Evolutionary conservation across 2,888 invertebrate genomes (phyloP).

Genomic region (Xanthorhoe designata): DNA sequence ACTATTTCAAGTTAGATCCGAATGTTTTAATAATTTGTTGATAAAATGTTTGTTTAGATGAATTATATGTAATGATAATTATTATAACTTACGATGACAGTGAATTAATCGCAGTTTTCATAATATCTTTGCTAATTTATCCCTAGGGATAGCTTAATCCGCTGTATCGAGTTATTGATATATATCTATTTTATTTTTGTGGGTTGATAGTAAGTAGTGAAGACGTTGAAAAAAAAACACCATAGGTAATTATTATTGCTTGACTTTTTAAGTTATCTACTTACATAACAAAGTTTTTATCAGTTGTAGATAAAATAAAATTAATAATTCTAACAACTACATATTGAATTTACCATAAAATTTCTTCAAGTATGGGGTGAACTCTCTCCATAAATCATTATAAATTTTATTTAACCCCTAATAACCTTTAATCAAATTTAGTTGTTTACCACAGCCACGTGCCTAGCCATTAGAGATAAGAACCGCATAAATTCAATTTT

Average conservation of each 20-base stretch:
- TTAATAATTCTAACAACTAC: background rate
- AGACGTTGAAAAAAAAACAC: no score
- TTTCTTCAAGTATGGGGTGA: slow-evolving; percentile 19
- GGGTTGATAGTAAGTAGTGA: no score
- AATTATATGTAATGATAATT: no score
- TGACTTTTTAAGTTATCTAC: background rate
- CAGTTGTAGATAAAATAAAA: background rate
- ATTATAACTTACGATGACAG: no score
- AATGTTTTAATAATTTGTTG: no score
- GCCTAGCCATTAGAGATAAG: slow-evolving; percentile 71
- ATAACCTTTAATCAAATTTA: slow-evolving; percentile 65
- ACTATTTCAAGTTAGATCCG: background rate
- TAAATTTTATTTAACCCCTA: slow-evolving; percentile 34
- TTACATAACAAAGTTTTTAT: background rate
- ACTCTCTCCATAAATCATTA: slow-evolving; percentile 36
- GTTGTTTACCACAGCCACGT: slow-evolving; percentile 69
- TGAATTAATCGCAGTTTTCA: no score
- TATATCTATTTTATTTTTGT: no score
- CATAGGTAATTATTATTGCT: no score
- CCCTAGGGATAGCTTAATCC: no score
- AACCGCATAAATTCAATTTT: slow-evolving; percentile 71
- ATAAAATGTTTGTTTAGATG: no score
- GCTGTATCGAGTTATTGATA: no score
- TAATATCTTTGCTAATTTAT: no score
- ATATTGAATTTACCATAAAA: slow-evolving; percentile 20